Base-by-base conservation (phyloP, 2,888 invertebrate species). In the Isotomurus palustris region DNA sequence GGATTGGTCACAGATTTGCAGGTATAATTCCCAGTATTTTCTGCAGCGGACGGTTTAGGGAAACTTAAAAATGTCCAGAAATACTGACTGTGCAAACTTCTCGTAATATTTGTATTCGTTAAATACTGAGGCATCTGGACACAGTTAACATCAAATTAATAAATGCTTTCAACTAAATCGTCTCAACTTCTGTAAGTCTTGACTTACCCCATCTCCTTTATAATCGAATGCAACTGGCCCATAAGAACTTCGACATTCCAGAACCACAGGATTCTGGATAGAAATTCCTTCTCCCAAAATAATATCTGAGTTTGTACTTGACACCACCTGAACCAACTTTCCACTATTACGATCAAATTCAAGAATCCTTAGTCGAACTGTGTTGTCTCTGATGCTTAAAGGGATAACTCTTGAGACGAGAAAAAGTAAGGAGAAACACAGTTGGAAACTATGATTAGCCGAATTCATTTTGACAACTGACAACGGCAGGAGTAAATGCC, bases 1-100 rank as follows among this genome's bases (percentile, higher is more conserved):
- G 41, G 48, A 19, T 59, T 52, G 32, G 56, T 55, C n/a, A 14
- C 24, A 6, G 59, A 47, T 47, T 56, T 51, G 29, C 64, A 64
- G 4, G 61, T 40, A 27, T 57, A 64, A 24, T 64, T 59, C 8
- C 64, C 64, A 1, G 61, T 64, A 35, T 61, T 59, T 25, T 55
- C 48, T 12, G 58, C 28, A 41, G 40, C 29, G 6, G 58, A 19
- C 19, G 41, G 52, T 35, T 41, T 61, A 3, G 55, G 54, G 48
- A 64, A 64, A 8, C 53, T 54, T 5, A 62, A 32, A 35, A 56
- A 64, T 1, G 59, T 51, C 25, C 51, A 53, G 44, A 49, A 60
- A 24, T 43, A 41, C 2, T 40, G 3, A 6, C 50, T 19, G 3
- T 54, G 40, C 28, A 40, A 50, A 17, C 55, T 44, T 14, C 51